These are phyloP conservation scores for Diphyllodes magnificus DNA, from an alignment of 2,113 vertebrate species.

Conservation along the genomic window DNA sequence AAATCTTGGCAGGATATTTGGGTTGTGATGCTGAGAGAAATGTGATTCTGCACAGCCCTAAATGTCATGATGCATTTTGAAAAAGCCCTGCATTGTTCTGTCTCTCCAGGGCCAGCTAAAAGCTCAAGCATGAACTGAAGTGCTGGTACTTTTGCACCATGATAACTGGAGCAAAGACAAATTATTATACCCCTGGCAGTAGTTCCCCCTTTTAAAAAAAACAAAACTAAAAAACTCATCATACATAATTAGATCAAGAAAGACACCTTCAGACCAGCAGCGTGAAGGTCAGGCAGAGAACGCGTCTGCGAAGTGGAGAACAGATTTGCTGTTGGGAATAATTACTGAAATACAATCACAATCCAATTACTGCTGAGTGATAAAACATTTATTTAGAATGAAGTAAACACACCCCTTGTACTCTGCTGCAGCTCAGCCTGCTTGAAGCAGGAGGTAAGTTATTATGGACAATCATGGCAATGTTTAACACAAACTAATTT, in stretches of 20 bases:
- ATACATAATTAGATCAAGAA: not conserved
- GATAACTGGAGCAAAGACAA: slow-evolving; percentile 27
- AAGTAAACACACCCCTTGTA: not conserved
- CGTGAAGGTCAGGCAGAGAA: slow-evolving; percentile 14
- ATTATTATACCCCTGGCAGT: not conserved
- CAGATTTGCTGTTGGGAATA: slow-evolving; percentile 36
- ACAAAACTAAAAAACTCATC: not conserved
- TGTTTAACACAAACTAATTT: not conserved
- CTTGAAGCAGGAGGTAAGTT: not conserved
- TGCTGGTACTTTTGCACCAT: not conserved
- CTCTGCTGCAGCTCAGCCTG: not conserved
- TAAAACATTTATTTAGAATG: slow-evolving; percentile 37
- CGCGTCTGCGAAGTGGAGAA: not conserved
- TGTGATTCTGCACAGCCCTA: not conserved
- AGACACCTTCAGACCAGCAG: slow-evolving; percentile 26
- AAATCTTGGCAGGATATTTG: not conserved
- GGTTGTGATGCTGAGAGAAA: not conserved
- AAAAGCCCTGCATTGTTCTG: not conserved
- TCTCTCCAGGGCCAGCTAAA: slow-evolving; percentile 36
- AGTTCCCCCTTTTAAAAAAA: not conserved
- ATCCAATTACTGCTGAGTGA: slow-evolving; percentile 42
- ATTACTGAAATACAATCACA: slow-evolving; percentile 41
- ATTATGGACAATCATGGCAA: not conserved
- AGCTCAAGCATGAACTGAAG: slow-evolving; percentile 3
- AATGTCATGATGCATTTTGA: not conserved